Evolutionary conservation across 2,797 vertebrate genomes (phyloP).

Genomic region (Momotus momota): DNA sequence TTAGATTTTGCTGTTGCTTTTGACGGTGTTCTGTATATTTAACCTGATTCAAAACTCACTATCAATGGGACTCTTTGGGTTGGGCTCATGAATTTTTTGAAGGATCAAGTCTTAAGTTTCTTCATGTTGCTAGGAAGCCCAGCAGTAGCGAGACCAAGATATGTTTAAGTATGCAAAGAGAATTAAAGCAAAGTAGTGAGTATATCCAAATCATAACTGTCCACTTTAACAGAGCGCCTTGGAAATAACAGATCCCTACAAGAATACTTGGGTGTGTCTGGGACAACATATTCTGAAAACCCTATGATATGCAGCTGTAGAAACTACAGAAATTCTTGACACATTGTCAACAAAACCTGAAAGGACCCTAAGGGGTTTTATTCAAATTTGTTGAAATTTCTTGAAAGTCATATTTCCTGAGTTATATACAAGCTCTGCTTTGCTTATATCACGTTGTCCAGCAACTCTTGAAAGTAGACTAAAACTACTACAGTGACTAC

Average conservation of each 20-base stretch:
- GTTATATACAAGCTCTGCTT: neutral
- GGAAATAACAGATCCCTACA: conserved; percentile 23
- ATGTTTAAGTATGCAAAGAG: neutral
- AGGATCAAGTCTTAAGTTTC: neutral
- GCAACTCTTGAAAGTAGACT: neutral
- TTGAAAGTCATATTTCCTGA: neutral
- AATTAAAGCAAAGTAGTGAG: neutral
- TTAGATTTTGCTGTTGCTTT: neutral
- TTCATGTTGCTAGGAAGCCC: neutral
- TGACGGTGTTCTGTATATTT: neutral
- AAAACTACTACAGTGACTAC: neutral
- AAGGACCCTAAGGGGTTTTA: neutral
- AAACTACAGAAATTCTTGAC: conserved; percentile 11
- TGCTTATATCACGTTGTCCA: neutral
- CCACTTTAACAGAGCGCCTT: neutral
- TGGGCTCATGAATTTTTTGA: neutral
- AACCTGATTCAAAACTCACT: neutral
- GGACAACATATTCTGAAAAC: neutral
- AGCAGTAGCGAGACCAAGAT: neutral
- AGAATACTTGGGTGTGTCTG: conserved; percentile 32
- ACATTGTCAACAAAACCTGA: neutral
- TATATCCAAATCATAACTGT: neutral
- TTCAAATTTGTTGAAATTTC: neutral
- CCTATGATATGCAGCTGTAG: conserved; percentile 16
- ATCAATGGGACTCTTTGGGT: neutral